Conservation (phyloP, 2,797 vertebrate species). For the Catamblyrhynchus diadema region DNA sequence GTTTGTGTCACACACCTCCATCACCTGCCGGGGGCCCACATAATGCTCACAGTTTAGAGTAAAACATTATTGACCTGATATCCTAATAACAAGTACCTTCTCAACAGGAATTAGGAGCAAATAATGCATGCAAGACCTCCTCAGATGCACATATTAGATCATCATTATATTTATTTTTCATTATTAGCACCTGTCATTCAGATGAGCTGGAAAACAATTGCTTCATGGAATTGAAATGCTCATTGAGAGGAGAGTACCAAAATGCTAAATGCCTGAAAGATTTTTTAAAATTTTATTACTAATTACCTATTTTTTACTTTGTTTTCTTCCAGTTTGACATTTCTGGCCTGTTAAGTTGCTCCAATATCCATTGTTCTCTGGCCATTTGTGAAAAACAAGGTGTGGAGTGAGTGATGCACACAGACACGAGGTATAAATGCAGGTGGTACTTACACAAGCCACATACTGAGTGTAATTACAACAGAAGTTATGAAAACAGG, state of each 20-base stretch:
- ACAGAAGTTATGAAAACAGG: not conserved
- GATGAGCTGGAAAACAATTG: not conserved
- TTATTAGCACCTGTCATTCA: not conserved
- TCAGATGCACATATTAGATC: not conserved
- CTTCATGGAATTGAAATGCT: not conserved
- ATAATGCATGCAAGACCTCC: not conserved
- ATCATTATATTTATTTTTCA: not conserved
- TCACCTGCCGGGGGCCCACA: not conserved
- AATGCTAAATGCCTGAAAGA: not conserved
- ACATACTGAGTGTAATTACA: not conserved
- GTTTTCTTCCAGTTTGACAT: not conserved
- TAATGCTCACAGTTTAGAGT: not conserved
- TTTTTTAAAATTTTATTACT: not conserved
- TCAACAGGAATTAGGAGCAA: not conserved
- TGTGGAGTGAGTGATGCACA: not conserved
- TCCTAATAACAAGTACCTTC: not conserved
- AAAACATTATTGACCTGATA: not conserved
- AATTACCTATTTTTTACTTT: not conserved
- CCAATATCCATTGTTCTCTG: not conserved
- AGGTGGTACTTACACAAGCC: not conserved
- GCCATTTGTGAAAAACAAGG: not conserved
- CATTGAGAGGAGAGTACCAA: not conserved
- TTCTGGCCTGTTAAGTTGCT: not conserved
- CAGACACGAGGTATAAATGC: rapidly evolving
- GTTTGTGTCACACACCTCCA: not conserved